phyloP scores from a whole-genome alignment of 1,140 invertebrate genomes.

The Telenomus remus region DNA sequence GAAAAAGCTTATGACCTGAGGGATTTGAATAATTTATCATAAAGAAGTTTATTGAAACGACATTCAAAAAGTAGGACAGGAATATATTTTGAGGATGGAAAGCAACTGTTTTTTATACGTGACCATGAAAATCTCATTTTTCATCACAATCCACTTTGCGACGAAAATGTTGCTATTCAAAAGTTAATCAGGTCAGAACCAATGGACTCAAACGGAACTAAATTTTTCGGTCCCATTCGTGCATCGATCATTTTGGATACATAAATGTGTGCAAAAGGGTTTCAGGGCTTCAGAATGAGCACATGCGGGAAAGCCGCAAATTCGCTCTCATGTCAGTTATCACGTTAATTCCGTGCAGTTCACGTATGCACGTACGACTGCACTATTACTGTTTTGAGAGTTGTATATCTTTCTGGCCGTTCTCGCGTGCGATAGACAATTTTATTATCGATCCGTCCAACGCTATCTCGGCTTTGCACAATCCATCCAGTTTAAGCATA shows the following conservation, averaged over 20 bases:
- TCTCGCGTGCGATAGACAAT: constrained; percentile 68
- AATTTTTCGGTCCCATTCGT: constrained; percentile 7
- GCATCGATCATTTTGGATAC: constrained; percentile 28
- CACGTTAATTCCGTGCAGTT: constrained; percentile 54
- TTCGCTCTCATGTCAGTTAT: constrained; percentile 48
- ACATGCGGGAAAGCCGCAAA: constrained; percentile 44
- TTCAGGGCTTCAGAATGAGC: constrained; percentile 9
- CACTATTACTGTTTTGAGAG: constrained; percentile 55
- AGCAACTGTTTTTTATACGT: too few species aligned
- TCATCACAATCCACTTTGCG: too few species aligned
- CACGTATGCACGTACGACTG: constrained; percentile 51
- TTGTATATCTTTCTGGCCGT: constrained; percentile 66
- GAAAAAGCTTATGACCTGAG: too few species aligned
- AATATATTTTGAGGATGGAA: too few species aligned
- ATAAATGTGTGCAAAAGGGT: constrained; percentile 19
- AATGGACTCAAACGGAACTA: constrained; percentile 6
- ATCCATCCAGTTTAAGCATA: constrained; percentile 30
- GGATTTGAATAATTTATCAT: too few species aligned
- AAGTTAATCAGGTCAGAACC: constrained; percentile 14
- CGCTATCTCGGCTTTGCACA: constrained; percentile 59
- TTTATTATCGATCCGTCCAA: constrained; percentile 67
- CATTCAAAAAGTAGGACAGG: too few species aligned
- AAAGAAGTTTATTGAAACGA: too few species aligned
- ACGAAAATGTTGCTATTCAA: too few species aligned
- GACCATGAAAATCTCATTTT: neutral